Evolutionary conservation across 2,113 vertebrate species (phyloP).

Genomic region (Spea bombifrons): DNA sequence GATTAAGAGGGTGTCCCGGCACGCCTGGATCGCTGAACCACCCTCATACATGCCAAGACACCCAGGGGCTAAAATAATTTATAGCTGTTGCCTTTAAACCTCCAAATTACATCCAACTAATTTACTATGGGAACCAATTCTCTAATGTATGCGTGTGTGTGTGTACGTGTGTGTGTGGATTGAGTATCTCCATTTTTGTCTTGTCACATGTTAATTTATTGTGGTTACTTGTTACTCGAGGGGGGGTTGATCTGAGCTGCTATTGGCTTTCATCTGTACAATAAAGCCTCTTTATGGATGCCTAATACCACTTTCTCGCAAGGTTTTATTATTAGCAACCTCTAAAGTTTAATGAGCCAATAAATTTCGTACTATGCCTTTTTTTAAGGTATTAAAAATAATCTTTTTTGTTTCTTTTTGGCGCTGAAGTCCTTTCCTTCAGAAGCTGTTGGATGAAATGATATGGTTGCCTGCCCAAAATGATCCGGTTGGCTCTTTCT

Average conservation of each 20-base stretch:
- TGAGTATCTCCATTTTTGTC: neutral
- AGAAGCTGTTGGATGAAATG: too few relatives aligned
- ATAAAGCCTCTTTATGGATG: neutral
- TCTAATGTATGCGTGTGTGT: neutral
- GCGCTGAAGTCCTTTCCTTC: neutral
- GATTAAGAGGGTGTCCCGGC: conserved; percentile 1
- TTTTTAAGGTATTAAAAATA: neutral
- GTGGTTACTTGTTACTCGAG: neutral
- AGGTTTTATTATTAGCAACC: neutral
- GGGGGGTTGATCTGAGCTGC: neutral
- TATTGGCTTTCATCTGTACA: neutral
- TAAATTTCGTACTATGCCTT: neutral
- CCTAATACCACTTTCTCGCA: neutral
- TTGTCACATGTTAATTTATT: neutral
- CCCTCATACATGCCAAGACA: conserved; percentile 11
- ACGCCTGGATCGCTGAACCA: neutral
- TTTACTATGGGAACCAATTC: neutral
- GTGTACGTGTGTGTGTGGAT: neutral
- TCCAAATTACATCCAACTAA: neutral
- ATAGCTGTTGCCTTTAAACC: neutral
- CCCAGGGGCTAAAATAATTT: neutral
- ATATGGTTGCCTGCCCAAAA: too few relatives aligned
- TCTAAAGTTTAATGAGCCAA: neutral
- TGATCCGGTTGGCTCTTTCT: too few relatives aligned
- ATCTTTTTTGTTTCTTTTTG: neutral